A percentile compares a stretch with the other conserved stretches of the same genome.
phyloP scores from a whole-genome alignment of 2,888 invertebrate species.

The Notodonta dromedarius region DNA sequence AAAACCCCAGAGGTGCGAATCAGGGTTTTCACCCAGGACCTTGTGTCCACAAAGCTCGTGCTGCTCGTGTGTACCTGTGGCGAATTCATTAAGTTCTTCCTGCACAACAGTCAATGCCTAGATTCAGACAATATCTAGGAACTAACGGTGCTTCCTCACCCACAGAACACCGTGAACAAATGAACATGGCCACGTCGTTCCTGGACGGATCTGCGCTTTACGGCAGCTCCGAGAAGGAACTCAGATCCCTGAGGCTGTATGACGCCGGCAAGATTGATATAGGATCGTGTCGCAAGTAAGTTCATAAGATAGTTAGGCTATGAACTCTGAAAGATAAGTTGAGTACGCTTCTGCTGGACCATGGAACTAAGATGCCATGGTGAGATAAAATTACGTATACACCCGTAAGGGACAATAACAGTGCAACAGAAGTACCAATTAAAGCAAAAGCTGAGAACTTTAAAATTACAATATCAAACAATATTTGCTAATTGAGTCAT shows the following conservation, averaged over 20 bases:
- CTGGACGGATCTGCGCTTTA: constrained; percentile 94
- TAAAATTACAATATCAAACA: too few species aligned
- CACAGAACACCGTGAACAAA: constrained; percentile 89
- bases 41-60: too few species aligned
- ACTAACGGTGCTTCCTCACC: constrained; percentile 8
- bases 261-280: constrained; percentile 88
- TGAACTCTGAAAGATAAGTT: neutral
- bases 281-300: constrained; percentile 86
- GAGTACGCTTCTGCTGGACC: too few species aligned
- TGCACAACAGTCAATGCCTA: neutral
- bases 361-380: too few species aligned
- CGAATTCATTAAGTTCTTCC: neutral
- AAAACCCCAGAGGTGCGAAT: too few species aligned
- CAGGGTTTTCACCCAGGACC: too few species aligned
- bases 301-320: constrained; percentile 11
- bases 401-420: too few species aligned
- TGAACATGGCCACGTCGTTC: constrained; percentile 93
- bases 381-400: too few species aligned
- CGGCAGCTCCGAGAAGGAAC: constrained; percentile 89
- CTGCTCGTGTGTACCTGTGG: too few species aligned
- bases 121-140: constrained; percentile 4
- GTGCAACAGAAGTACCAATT: too few species aligned
- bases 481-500: too few species aligned
- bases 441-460: too few species aligned
- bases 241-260: constrained; percentile 88